Base-by-base conservation (phyloP, 92 coral and sea anemone genomes). In the Zoanthus sansibaricus region DNA sequence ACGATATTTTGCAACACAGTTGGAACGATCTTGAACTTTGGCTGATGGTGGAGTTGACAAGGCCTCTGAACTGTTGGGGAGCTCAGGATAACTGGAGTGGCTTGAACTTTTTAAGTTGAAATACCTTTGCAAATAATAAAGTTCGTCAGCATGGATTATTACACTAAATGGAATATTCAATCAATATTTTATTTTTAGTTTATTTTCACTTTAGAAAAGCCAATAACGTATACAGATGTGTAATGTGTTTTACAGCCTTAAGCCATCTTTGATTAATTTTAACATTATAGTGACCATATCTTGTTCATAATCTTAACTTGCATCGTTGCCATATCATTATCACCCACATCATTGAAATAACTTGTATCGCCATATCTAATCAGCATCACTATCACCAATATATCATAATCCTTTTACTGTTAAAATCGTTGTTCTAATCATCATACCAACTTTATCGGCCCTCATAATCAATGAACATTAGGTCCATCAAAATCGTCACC, bases 61-160 rank as follows among this genome's bases (percentile, higher is more conserved):
- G 0, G 52, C 11, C 32, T 71, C 44, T 48, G 21, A 45, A 67
- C 13, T 49, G 15, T 7, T 33, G 12, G 4, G 25, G 46, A 12
- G 15, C 0, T 80, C 75, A 11, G 3, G 25, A 5, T 69, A 13
- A 11, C 21, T 45, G 55, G 75, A 52, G 16, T 25, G 64, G 18
- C 3, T 64, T 21, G 85, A 47, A 64, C 52, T 80, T 42, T 42
- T 64, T 21, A 80, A 45, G 45, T 80, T 66, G 59, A 80, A 80
- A 80, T 80, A 80, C 85, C 85, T 80, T 12, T 55, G 70, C 20
- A 80, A 66, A 67, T 13, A 62, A 69, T 66, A 4, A 10, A 3
- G 18, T 80, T 15, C 1, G 73, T 80, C 3, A 66, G 75, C 5
- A 58, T 45, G 20, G 62, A 18, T 80, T 32, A 20, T 62, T 66